Evolutionary conservation across 2,797 vertebrate species (phyloP).

Genomic region (Parotocinclus haroldoi): DNA sequence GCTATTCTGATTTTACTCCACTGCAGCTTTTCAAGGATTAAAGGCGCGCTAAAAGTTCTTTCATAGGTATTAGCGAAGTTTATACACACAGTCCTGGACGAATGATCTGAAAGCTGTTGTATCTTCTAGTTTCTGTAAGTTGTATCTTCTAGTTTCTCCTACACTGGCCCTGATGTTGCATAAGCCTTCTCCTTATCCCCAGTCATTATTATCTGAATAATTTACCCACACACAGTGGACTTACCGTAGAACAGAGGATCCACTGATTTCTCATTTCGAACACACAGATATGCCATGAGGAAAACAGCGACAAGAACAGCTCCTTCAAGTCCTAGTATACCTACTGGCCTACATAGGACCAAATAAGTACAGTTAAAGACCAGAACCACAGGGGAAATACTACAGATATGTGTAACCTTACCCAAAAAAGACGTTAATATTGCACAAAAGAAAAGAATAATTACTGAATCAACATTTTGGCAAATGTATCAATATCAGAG

Average conservation of each 20-base stretch:
- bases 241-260: slow-evolving; percentile 83
- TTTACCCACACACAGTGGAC: slow-evolving; percentile 16
- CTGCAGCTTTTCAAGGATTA: slow-evolving; percentile 15
- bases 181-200: background rate
- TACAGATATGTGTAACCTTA: no score
- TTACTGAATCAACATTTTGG: no score
- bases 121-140: background rate
- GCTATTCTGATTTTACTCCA: slow-evolving; percentile 15
- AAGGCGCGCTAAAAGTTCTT: slow-evolving; percentile 6
- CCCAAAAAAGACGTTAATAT: no score
- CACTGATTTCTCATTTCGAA: slow-evolving; percentile 57
- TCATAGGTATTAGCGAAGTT: background rate
- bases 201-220: background rate
- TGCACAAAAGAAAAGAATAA: no score
- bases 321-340: slow-evolving; percentile 59
- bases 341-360: slow-evolving; percentile 57
- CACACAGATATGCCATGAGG: slow-evolving; percentile 59
- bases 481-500: no score
- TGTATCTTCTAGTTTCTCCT: background rate
- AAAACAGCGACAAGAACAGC: slow-evolving; percentile 61
- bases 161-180: background rate
- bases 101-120: background rate
- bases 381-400: no score
- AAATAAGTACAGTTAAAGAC: no score
- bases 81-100: background rate